Base-by-base conservation (phyloP, 2,797 vertebrate species). In the Pangasius mekongensis region DNA sequence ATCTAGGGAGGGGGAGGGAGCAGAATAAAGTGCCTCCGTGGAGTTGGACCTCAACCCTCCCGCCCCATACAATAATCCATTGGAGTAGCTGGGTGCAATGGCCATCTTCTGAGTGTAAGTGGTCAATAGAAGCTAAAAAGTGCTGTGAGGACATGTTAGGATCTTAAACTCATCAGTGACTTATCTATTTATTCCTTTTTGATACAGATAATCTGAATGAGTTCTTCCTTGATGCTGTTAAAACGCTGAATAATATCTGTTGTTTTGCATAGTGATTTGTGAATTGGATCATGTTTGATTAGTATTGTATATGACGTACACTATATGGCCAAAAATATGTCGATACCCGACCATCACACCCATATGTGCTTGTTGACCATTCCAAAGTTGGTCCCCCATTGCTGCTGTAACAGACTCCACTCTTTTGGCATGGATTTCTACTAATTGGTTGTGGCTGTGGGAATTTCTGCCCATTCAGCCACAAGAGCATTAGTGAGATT, bases 41-140 rank as follows among this genome's bases (percentile, higher is more conserved):
- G 91, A 92, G 86, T 30, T 91, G 86, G 89, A 92, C 92, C 90
- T 93, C 91, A 92, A 87, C 92, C 93, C 88, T 47, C 39, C 36
- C 24, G 5, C 54, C 39, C 81, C 22, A 36, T 85, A 64, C 83
- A 20, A 74, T 73, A 62, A 81, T 84, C 90, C 62, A 82, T 66
- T 76, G 76, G 87, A 90, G 67, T 83, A 71, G 71, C 9, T 67
- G 91, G 89, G 91, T 90, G 86, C 91, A 92, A 93, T 88, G 91
- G 87, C 92, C 90, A 92, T 39, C 74, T n/a, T 71, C 49, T 78
- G 87, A 89, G 76, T 47, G 71, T 54, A 86, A 87, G 87, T 76
- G 84, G 82, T 78, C 71, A 85, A 74, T 62, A n/a, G 52, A 83
- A 62, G 87, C 86, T 89, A 88, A 87, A 89, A 88, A 89, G 43